These are phyloP conservation scores for Lates calcarifer DNA, from an alignment of 2,113 vertebrate genomes.

Conservation along the genomic window DNA sequence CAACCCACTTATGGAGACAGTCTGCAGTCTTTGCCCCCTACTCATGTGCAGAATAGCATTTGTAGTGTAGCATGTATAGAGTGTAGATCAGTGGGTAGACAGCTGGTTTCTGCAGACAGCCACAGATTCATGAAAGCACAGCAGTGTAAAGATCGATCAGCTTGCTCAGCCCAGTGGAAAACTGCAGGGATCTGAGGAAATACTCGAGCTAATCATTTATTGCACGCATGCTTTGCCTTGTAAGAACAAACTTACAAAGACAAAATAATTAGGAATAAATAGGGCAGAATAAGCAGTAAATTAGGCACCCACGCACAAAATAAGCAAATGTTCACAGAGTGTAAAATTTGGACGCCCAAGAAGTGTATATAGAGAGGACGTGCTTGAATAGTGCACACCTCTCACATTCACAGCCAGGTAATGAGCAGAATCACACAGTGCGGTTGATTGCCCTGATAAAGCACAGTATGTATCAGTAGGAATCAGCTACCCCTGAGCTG, in stretches of 20 bases:
- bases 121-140: slow-evolving; percentile 29
- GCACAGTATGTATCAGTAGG: not conserved
- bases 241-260: slow-evolving; percentile 32
- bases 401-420: slow-evolving; percentile 20
- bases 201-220: slow-evolving; percentile 41
- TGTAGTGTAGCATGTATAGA: not conserved
- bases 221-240: slow-evolving; percentile 23
- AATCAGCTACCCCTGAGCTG: not conserved
- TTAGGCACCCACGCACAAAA: slow-evolving; percentile 10
- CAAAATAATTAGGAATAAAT: slow-evolving; percentile 45
- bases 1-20: not conserved
- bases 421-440: slow-evolving; percentile 21
- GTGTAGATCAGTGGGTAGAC: slow-evolving; percentile 18
- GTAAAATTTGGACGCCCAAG: not conserved
- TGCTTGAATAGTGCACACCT: not conserved
- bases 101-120: slow-evolving; percentile 15
- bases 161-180: slow-evolving; percentile 45
- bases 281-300: slow-evolving; percentile 31
- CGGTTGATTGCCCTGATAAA: not conserved
- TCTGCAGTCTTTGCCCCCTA: not conserved
- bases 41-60: slow-evolving; percentile 16
- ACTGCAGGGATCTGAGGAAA: slow-evolving; percentile 52
- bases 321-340: not conserved
- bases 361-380: not conserved
- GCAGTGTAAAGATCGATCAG: slow-evolving; percentile 51